A percentile compares a stretch with the other conserved stretches of the same genome.
phyloP scores from a whole-genome alignment of 2,797 vertebrate species.

The Lepidocolaptes lacrymiger region DNA sequence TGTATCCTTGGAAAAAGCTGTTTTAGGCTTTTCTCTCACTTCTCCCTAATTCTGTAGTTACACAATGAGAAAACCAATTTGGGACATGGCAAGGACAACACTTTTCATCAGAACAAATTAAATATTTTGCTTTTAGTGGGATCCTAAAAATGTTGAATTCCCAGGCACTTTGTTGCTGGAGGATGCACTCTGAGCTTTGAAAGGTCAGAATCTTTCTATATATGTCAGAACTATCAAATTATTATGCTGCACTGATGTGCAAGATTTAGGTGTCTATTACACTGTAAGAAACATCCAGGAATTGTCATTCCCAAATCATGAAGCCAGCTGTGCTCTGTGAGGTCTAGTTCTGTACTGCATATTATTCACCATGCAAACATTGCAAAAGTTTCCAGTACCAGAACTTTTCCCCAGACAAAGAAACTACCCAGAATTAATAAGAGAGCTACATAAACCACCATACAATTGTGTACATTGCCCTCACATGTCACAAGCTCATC shows the following conservation, averaged over 20 bases:
- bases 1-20: background rate
- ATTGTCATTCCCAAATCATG: background rate
- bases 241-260: background rate
- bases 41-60: background rate
- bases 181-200: background rate
- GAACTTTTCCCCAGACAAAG: background rate
- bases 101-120: background rate
- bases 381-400: background rate
- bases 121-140: background rate
- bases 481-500: background rate
- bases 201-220: background rate
- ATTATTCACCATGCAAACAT: background rate
- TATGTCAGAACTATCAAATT: background rate
- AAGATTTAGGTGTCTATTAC: background rate
- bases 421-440: background rate
- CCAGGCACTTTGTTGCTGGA: background rate
- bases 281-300: background rate
- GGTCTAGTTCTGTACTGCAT: background rate
- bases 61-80: background rate
- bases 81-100: background rate
- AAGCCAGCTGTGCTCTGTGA: background rate
- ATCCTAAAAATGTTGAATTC: background rate
- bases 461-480: rapidly evolving
- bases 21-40: background rate
- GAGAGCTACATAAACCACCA: background rate